Base-by-base conservation (phyloP, 2,888 invertebrate species). In the Eupithecia pulchellata region DNA sequence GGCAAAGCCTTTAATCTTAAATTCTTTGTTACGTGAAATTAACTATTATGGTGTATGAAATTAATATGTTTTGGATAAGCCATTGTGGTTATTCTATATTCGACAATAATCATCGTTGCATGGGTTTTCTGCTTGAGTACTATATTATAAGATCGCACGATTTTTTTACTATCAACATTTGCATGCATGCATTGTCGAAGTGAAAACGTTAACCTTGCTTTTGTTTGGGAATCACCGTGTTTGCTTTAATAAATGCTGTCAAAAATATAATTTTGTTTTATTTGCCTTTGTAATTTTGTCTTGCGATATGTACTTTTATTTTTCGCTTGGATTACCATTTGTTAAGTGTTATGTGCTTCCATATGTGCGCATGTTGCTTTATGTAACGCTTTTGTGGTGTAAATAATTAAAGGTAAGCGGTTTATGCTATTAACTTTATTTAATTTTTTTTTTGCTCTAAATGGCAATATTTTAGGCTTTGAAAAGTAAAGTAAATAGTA, bases 181-280 rank as follows among this genome's bases (percentile, higher is more conserved):
- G 68, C 66, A 72, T 72, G 72, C 47, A 52, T 27, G 47, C 47
- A 42, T 74, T 75, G 76, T 75, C 66, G 52, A 75, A 75, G 75
- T 78, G 74, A 63, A 55, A 77, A 77, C 82, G 81, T 79, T 36
- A 66, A 66, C 47, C 29, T 47, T 69, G 82, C 81, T 78, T 80
- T 69, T 76, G 79, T 78, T 81, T 78, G 81, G 72, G 78, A 76
- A 62, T 81, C 83, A 83, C 83, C 72, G 82, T 82, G 82, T 84
- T 81, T 80, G 83, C 80, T 81, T 63, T 79, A 86, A 82, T 86
- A 85, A 85, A 85, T 69, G 73, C 73, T 79, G 80, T 80, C 71
- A 66, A 84, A 82, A 78, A 82, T 80, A 62, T 72, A 11, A 3
- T 47, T 29, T 74, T 52, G 69, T 77, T 78, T 77, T 29, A 66